These are phyloP conservation scores for Falco naumanni DNA, from an alignment of 2,797 vertebrate genomes.

Conservation along the genomic window DNA sequence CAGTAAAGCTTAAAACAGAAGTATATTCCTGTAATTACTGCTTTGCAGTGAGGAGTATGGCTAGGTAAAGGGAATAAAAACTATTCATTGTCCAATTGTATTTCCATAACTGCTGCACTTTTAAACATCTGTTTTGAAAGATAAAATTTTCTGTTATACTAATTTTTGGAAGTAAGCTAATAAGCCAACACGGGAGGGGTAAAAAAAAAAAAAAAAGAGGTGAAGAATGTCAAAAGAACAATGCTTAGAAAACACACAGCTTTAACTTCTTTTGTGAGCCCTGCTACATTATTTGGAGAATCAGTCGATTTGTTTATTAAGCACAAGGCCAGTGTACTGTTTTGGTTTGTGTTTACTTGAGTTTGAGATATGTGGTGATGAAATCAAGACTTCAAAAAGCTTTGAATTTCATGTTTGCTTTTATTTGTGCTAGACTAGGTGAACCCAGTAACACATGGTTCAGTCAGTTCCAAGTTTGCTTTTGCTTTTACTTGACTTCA, in stretches of 20 bases:
- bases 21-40: slow-evolving; percentile 67
- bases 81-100: slow-evolving; percentile 52
- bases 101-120: slow-evolving; percentile 31
- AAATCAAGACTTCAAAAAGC: background rate
- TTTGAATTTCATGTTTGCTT: background rate
- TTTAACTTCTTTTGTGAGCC: background rate
- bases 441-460: background rate
- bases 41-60: slow-evolving; percentile 19
- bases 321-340: background rate
- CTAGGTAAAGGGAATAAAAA: slow-evolving; percentile 37
- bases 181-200: background rate
- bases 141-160: background rate
- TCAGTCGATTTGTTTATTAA: background rate
- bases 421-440: background rate
- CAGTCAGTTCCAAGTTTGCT: background rate
- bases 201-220: background rate
- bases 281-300: background rate
- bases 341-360: background rate
- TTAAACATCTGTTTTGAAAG: slow-evolving; percentile 36
- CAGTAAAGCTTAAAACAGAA: slow-evolving; percentile 68
- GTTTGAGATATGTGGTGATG: background rate
- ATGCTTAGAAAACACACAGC: background rate
- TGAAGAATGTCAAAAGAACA: background rate
- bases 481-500: background rate
- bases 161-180: slow-evolving; percentile 10